Evolutionary conservation across 1,140 invertebrate species (phyloP), one percentile per base, ranked within the genome.

Genomic region (Drosophila triauraria): DNA sequence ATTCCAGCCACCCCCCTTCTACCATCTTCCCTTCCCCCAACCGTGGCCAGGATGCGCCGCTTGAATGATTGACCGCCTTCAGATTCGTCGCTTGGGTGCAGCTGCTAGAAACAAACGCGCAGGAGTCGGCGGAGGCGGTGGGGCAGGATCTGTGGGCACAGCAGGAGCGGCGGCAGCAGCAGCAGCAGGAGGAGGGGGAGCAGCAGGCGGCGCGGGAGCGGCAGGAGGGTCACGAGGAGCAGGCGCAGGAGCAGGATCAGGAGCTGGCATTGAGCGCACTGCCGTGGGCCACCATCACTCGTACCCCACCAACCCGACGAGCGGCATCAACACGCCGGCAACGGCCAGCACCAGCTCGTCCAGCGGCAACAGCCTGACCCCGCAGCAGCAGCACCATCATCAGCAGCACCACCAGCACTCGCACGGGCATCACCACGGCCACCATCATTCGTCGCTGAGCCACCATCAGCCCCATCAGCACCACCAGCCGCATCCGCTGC

Each of bases 41-140:
- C 23, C 48, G 42, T 51, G 60, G 78, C 43, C 76, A 88, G 64
- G 68, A 87, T 84, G 84, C 65, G 74, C 61, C 65, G 78, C 51
- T 87, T 91, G 85, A 91, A 92, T 92, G 91, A 87, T 91, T 92
- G 91, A 92, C 83, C 86, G 83, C 60, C 86, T 92, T 75, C 85
- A 92, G 60, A 91, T 90, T 46, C 91, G 91, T 80, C 91, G 91
- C 76, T 91, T 92, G 79, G 91, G 91, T 82, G 85, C 86, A 87
- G 91, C 82, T 87, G 85, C 85, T 68, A 77, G 79, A 74, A 91
- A 79, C 48, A 91, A 91, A 80, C 91, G 91, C 61, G 68, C 78
- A 63, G 84, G 67, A 74, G 83, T 61, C 23, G 62, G 65, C 40
- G 54, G 60, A 4, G 62, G 61, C 4, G 74, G 38, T 25, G 62